Evolutionary conservation across 2,797 vertebrate genomes (phyloP), one percentile per base, ranked within the genome.

Genomic region (Enteromius mattozi): DNA sequence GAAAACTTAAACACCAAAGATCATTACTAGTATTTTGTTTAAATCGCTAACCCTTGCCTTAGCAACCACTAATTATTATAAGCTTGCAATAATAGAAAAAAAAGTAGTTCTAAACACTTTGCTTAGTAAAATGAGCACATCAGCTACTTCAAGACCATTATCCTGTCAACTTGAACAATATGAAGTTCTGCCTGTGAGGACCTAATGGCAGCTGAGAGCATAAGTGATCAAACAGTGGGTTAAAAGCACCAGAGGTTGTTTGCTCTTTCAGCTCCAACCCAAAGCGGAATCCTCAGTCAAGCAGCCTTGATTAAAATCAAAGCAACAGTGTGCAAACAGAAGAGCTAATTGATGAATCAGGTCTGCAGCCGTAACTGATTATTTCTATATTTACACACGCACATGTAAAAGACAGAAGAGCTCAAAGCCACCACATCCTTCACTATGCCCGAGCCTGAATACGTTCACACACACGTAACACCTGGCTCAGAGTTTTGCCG

Each of bases 221-320:
- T 19, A 24, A 17, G 30, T 16, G 35, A 77, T 61, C 75, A 77
- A 77, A 77, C 14, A 61, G 54, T 9, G 35, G n/a, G 75, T 77
- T 78, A 83, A 81, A 75, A 81, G 63, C 63, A 33, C 63, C 16
- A 65, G 30, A 65, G 24, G 9, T 65, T 83, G 80, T 82, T 86
- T 80, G 78, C 80, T 59, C 80, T 82, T 76, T 71, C 42, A 82
- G 68, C n/a, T 24, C 42, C 78, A 83, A 75, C 78, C 84, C 72
- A 81, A 66, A 80, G 85, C 59, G 45, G 37, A 45, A 63, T 74
- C 16, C 33, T 86, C 59, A 86, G 69, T 70, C n/a, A 75, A 74
- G 42, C 85, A 87, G 86, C 80, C 83, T 83, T 88, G 87, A 90
- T 90, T 88, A 90, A 88, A 90, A 88, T 90, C 89, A 90, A 90